A percentile compares a stretch with the other conserved stretches of the same genome.
phyloP scores from a whole-genome alignment of 2,113 vertebrate genomes.

The Sapayoa aenigma region DNA sequence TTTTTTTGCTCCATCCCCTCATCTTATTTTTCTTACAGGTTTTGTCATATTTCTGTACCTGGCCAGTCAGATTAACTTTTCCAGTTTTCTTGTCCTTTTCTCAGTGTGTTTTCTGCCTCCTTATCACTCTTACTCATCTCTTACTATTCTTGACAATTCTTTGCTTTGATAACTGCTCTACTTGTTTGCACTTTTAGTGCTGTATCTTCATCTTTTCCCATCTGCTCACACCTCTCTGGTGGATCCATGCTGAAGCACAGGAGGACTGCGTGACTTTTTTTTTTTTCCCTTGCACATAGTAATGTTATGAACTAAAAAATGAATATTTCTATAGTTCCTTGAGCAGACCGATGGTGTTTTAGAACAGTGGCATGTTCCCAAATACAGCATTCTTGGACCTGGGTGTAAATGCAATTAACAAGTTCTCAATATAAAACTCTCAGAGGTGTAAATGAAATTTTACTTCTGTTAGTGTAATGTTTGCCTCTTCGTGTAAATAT shows the following conservation, averaged over 20 bases:
- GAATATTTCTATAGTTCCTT: neutral
- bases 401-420: neutral
- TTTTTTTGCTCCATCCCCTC: accelerated
- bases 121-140: neutral
- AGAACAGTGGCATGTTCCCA: neutral
- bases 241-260: neutral
- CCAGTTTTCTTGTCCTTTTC: neutral
- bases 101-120: neutral
- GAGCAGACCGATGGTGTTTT: accelerated
- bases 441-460: neutral
- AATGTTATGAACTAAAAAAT: neutral
- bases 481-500: neutral
- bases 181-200: neutral
- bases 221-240: neutral
- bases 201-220: neutral
- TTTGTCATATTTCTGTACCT: neutral
- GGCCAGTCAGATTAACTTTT: neutral
- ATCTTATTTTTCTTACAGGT: neutral
- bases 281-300: neutral
- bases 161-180: neutral
- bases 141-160: neutral
- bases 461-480: neutral
- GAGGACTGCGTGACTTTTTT: neutral
- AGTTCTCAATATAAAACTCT: neutral
- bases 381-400: accelerated